Evolutionary conservation across 2,888 invertebrate genomes (phyloP), one percentile per base, ranked within the genome.

Genomic region (Caenorhabditis afra): DNA sequence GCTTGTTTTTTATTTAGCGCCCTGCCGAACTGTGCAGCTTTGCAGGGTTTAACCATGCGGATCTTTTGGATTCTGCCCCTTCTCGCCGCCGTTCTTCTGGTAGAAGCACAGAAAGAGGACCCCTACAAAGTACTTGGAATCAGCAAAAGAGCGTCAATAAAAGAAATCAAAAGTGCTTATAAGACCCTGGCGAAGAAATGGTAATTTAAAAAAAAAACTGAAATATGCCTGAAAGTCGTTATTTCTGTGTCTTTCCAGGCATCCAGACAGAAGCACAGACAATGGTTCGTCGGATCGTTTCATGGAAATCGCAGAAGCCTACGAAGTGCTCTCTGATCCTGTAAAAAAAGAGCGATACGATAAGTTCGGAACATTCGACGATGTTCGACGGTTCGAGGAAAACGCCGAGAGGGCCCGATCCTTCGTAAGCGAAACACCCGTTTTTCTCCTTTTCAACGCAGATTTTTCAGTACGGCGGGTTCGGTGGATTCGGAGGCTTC

Each of bases 181-280:
- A 95, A 94, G 90, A 94, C 94, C 90, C 92, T 96, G 82, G 96
- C 94, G 18, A 96, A 95, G 91, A 95, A 95, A 93, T 96, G 96
- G 95, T 95, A 91, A n/a, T n/a, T n/a, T n/a, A n/a, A n/a, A n/a
- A n/a, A n/a, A n/a, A n/a, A n/a, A n/a, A n/a, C n/a, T n/a, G n/a
- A n/a, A n/a, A n/a, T n/a, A n/a, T n/a, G n/a, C n/a, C n/a, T n/a
- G n/a, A n/a, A n/a, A n/a, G n/a, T n/a, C n/a, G n/a, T n/a, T n/a
- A n/a, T n/a, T n/a, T n/a, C n/a, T n/a, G n/a, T n/a, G n/a, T n/a
- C n/a, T 18, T 77, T 82, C 29, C 66, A 88, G 88, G 88, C 90
- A 90, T 78, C 90, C 90, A 0, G 90, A 90, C 62, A 88, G 87
- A 59, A 88, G 87, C 64, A 66, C 70, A 29, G 79, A 78, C 62